Evolutionary conservation across 2,888 invertebrate genomes (phyloP), one percentile per base, ranked within the genome.

Genomic region (Danaus chrysippus): DNA sequence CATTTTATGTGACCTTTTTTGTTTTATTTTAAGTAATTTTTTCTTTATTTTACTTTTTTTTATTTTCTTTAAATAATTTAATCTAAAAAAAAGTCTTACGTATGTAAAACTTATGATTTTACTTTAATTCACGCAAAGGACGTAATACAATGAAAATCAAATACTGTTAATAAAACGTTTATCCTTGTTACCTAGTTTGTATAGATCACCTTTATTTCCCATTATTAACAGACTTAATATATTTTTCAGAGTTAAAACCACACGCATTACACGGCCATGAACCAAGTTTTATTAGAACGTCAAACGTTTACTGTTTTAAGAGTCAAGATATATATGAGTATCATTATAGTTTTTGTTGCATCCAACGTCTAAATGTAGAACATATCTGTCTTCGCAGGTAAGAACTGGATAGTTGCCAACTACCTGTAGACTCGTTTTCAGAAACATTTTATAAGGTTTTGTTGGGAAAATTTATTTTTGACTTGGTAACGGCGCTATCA

Each of bases 351-450:
- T 78, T 81, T 81, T 80, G 72, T 77, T 74, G 71, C 71, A 74
- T 75, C 67, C 70, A 67, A 69, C 65, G 73, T 73, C 75, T 81
- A 79, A 81, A 82, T 79, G 77, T 77, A 74, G 73, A 76, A 79
- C 78, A 78, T 79, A 81, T 83, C 76, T 78, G 76, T 77, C 76
- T 78, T 75, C 78, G 73, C 82, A 86, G 81, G 81, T 85, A 76
- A 76, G 74, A 71, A 72, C 82, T 88, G 89, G 90, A 85, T 71
- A 70, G 65, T 71, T 80, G 87, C 90, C 88, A 89, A 89, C 90
- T 83, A 89, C 90, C 88, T 90, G 90, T 90, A 78, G 90, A 83
- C 76, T 74, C 77, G 79, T 77, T 79, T 78, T 71, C 70, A 72
- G 70, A 78, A 79, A 83, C 82, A 78, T 79, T 81, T 76, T 73